Conservation (phyloP, 1,140 invertebrate species). For the Oncopodura yosiiana region DNA sequence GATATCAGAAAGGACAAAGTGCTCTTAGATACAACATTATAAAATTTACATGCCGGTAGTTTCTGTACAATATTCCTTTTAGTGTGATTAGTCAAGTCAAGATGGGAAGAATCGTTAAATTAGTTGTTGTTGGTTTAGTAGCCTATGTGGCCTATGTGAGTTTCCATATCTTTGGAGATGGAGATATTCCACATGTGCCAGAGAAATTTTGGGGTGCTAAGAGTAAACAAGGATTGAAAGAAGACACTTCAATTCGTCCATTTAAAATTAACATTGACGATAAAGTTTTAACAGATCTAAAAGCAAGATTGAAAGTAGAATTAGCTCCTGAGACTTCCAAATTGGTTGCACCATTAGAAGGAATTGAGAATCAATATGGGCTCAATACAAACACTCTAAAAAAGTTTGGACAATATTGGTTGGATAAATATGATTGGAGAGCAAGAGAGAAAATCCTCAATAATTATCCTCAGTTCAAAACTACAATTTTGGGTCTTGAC, state of each 20-base stretch:
- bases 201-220: slow-evolving; percentile 18
- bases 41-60: too few relatives aligned
- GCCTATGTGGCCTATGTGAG: not conserved
- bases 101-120: not conserved
- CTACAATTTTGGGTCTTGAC: slow-evolving; percentile 46
- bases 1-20: too few relatives aligned
- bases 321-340: slow-evolving; percentile 33
- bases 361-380: slow-evolving; percentile 62
- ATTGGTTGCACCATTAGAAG: slow-evolving; percentile 53
- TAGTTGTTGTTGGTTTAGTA: not conserved
- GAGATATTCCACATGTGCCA: not conserved
- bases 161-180: slow-evolving; percentile 7
- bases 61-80: too few relatives aligned
- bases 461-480: slow-evolving; percentile 42
- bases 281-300: slow-evolving; percentile 53
- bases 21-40: too few relatives aligned
- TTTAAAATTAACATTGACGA: slow-evolving; percentile 19
- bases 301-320: slow-evolving; percentile 47
- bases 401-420: slow-evolving; percentile 55
- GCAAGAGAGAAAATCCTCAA: slow-evolving; percentile 42
- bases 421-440: slow-evolving; percentile 47
- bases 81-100: too few relatives aligned
- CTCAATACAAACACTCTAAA: slow-evolving; percentile 59
- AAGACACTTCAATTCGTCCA: slow-evolving; percentile 11
- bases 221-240: not conserved